These are phyloP conservation scores for Prionace glauca DNA, from an alignment of 2,797 vertebrate genomes.

Conservation along the genomic window DNA sequence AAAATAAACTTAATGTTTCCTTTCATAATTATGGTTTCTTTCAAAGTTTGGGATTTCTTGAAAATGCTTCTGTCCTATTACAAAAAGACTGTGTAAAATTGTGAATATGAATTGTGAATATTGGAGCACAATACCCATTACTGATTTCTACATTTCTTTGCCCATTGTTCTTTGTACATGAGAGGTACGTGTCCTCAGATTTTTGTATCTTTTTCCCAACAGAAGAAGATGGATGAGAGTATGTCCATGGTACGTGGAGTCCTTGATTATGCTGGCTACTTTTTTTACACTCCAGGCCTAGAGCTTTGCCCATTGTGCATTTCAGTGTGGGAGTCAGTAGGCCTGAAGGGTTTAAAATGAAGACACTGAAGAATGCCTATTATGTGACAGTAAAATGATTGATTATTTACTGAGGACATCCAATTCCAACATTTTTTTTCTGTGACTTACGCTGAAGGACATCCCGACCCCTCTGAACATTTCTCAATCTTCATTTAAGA, in stretches of 20 bases:
- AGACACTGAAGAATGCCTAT: background rate
- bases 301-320: background rate
- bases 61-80: background rate
- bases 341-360: background rate
- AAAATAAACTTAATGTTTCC: slow-evolving; percentile 11
- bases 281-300: background rate
- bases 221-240: too few relatives aligned
- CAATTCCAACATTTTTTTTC: background rate
- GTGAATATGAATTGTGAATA: background rate
- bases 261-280: too few relatives aligned
- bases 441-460: background rate
- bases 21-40: background rate
- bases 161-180: too few relatives aligned
- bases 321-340: background rate
- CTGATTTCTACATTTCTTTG: background rate
- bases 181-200: too few relatives aligned
- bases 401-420: background rate
- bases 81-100: background rate
- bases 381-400: background rate
- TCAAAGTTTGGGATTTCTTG: background rate
- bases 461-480: too few relatives aligned
- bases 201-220: too few relatives aligned
- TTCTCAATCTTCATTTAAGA: too few relatives aligned
- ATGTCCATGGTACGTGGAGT: too few relatives aligned
- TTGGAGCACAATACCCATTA: background rate